A percentile compares a stretch with the other conserved stretches of the same genome.
Conservation (phyloP, 2,888 invertebrate species). For the Flexamia atlantica region DNA sequence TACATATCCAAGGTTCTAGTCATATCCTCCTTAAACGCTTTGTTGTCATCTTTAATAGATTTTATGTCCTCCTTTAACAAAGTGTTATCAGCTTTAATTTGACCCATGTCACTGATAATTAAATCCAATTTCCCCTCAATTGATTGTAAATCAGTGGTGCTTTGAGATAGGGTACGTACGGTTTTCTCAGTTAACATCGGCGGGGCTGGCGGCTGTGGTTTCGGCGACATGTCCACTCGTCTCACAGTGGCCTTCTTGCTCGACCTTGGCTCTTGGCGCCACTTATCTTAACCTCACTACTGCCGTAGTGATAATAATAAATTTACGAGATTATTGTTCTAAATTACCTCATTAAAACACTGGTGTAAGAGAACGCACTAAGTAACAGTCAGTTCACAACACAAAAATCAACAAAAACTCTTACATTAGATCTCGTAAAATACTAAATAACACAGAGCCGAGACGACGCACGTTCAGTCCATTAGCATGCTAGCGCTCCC, state of each 20-base stretch:
- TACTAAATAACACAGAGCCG: no score
- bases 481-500: no score
- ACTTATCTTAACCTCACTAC: neutral
- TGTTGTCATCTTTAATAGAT: neutral
- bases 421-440: no score
- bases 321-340: neutral
- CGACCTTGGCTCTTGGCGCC: neutral
- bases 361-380: no score
- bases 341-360: neutral
- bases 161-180: neutral
- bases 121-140: constrained; percentile 14
- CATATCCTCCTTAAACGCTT: constrained; percentile 3
- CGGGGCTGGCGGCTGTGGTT: neutral
- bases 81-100: neutral
- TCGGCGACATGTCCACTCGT: neutral
- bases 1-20: neutral
- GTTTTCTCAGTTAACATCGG: neutral
- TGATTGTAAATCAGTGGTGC: neutral
- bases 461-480: no score
- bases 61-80: neutral
- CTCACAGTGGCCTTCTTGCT: neutral
- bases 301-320: neutral
- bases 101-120: neutral
- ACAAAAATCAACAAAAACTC: no score
- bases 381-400: no score